Conservation (phyloP, 2,888 invertebrate species). For the Margaritifera margaritifera region DNA sequence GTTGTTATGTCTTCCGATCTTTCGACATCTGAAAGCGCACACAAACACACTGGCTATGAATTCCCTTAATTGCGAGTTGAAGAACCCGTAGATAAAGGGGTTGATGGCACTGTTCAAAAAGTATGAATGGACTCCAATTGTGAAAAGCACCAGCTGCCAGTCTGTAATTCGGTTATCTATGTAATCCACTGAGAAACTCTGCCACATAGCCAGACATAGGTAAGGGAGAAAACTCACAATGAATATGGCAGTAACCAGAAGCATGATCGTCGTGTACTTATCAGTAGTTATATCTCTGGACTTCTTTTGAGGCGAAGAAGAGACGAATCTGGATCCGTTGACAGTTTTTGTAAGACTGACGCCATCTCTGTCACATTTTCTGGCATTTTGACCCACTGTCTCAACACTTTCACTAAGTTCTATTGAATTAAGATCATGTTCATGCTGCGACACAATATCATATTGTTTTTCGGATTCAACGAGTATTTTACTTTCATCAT, state of each 20-base stretch:
- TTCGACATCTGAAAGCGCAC: too few relatives aligned
- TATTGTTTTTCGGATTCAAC: too few relatives aligned
- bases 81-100: conserved; percentile 31
- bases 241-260: conserved; percentile 27
- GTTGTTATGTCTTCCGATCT: too few relatives aligned
- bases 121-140: conserved; percentile 26
- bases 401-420: too few relatives aligned
- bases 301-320: too few relatives aligned
- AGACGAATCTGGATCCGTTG: too few relatives aligned
- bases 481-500: too few relatives aligned
- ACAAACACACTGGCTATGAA: neutral
- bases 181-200: conserved; percentile 17
- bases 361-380: too few relatives aligned
- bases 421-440: too few relatives aligned
- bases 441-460: too few relatives aligned
- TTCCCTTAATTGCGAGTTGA: conserved; percentile 27
- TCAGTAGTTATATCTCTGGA: conserved; percentile 23
- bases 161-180: conserved; percentile 18
- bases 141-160: conserved; percentile 14
- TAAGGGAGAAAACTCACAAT: conserved; percentile 32
- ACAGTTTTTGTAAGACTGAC: too few relatives aligned
- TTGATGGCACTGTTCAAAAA: conserved; percentile 27
- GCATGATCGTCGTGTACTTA: conserved; percentile 41
- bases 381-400: too few relatives aligned
- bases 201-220: conserved; percentile 21